Percentiles rank a stretch among this genome's conserved stretches.
Conservation (phyloP, 2,888 invertebrate genomes). For the Hydroisotoma schaefferi region DNA sequence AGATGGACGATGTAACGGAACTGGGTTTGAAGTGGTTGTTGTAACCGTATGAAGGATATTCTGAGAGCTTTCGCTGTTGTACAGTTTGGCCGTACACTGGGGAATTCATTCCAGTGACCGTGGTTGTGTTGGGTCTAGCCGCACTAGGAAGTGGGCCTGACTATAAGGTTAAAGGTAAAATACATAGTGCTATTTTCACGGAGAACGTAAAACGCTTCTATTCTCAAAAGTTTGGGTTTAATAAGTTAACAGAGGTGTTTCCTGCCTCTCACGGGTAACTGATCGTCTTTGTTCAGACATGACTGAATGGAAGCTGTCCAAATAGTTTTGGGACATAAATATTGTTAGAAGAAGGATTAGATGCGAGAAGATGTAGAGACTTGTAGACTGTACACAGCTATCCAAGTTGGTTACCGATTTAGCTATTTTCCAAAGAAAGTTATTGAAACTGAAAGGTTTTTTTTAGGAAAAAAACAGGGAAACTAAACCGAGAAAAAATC, state of each 20-base stretch:
- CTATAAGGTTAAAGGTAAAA: constrained; percentile 10
- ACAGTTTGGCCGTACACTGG: constrained; percentile 12
- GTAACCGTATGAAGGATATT: constrained; percentile 14
- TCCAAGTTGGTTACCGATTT: not conserved
- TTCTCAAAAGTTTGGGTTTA: too few relatives aligned
- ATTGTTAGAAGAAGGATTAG: not conserved
- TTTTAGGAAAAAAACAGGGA: not conserved
- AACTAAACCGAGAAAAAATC: not conserved
- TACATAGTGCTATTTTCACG: too few relatives aligned
- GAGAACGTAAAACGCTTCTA: too few relatives aligned
- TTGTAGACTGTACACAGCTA: too few relatives aligned
- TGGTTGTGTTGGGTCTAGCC: constrained; percentile 22
- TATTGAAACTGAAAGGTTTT: constrained; percentile 4
- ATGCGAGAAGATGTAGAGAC: not conserved
- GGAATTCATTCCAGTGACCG: constrained; percentile 16
- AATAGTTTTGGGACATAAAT: constrained; percentile 2
- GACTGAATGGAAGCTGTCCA: not conserved
- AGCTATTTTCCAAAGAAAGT: not conserved
- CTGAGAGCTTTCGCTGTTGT: constrained; percentile 10
- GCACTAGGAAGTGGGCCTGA: constrained; percentile 23
- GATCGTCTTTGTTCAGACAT: not conserved
- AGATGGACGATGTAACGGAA: constrained; percentile 38
- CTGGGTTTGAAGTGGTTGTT: constrained; percentile 35
- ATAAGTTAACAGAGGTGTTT: too few relatives aligned
- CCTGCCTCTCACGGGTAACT: not conserved